Evolutionary conservation across 1,140 invertebrate species (phyloP).

Genomic region (Sycophaga agraensis): DNA sequence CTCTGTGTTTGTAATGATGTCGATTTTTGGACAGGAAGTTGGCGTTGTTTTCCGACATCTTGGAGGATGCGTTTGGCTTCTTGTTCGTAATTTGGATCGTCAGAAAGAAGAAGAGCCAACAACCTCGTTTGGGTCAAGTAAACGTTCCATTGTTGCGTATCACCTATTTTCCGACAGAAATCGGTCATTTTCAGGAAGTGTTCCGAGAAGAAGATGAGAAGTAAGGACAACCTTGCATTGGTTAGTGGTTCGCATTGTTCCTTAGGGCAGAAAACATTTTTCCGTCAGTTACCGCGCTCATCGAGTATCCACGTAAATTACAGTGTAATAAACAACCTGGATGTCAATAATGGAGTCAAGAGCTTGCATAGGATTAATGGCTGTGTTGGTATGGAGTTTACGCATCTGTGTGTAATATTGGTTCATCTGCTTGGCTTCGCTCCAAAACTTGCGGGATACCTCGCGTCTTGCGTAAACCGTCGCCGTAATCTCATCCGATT

Average conservation of each 20-base stretch:
- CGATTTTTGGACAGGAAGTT: too few species aligned
- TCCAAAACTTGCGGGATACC: conserved; percentile 50
- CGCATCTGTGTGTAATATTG: conserved; percentile 34
- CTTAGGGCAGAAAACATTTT: conserved; percentile 30
- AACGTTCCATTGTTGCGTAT: conserved; percentile 62
- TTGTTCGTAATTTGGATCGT: conserved; percentile 56
- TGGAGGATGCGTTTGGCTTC: conserved; percentile 44
- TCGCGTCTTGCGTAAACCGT: not conserved
- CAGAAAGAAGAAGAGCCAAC: conserved; percentile 65
- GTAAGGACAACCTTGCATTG: conserved; percentile 52
- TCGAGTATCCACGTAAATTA: too few species aligned
- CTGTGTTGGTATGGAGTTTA: conserved; percentile 34
- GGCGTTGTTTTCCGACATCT: conserved; percentile 48
- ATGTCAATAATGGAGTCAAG: conserved; percentile 49
- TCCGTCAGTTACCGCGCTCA: too few species aligned
- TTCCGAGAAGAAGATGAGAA: conserved; percentile 69
- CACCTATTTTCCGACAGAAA: conserved; percentile 62
- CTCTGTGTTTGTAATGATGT: too few species aligned
- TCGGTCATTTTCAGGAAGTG: conserved; percentile 70
- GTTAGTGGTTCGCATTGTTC: conserved; percentile 44
- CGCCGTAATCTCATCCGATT: conserved; percentile 2
- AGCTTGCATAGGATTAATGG: conserved; percentile 38
- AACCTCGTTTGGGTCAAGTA: conserved; percentile 71
- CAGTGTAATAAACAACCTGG: too few species aligned
- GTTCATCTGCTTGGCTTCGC: conserved; percentile 48